Percentiles rank a stretch among this genome's conserved stretches.
Evolutionary conservation across 2,113 vertebrate species (phyloP).

Genomic region (Terrapene triunguis): DNA sequence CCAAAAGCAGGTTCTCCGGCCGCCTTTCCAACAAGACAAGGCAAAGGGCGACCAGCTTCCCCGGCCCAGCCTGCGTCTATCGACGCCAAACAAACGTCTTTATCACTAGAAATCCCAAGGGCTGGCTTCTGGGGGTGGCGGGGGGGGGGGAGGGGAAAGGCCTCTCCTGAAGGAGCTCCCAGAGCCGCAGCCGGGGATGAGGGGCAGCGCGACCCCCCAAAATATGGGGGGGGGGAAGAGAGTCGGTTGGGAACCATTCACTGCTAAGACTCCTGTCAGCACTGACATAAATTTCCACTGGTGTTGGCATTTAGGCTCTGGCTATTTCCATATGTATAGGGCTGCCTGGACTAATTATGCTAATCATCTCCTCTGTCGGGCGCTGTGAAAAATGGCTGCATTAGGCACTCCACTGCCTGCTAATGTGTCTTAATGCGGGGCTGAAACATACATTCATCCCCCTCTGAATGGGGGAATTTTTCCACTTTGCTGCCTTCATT

Average conservation of each 20-base stretch:
- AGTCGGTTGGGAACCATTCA: conserved; percentile 90
- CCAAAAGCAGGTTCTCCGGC: conserved; percentile 81
- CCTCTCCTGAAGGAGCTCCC: not conserved
- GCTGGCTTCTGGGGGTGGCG: conserved; percentile 44
- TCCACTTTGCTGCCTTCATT: conserved; percentile 97
- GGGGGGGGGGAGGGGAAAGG: not conserved
- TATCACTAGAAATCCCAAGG: conserved; percentile 70
- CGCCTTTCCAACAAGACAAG: conserved; percentile 78
- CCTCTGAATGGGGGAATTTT: conserved; percentile 93
- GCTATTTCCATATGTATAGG: conserved; percentile 97
- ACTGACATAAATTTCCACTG: conserved; percentile 94
- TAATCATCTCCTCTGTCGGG: conserved; percentile 95
- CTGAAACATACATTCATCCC: conserved; percentile 97
- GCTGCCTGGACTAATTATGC: conserved; percentile 97
- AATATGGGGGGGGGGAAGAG: conserved; percentile 55
- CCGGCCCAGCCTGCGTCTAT: conserved; percentile 67
- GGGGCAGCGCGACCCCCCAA: conserved; percentile 59
- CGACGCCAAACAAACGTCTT: conserved; percentile 76
- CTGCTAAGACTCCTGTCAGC: conserved; percentile 90
- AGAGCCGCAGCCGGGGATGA: conserved; percentile 33
- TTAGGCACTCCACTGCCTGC: conserved; percentile 96
- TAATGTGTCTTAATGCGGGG: conserved; percentile 97
- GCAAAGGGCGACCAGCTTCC: conserved; percentile 78
- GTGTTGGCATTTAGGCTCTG: conserved; percentile 94
- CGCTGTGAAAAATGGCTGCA: conserved; percentile 97